Evolutionary conservation across 1,140 invertebrate genomes (phyloP).

Genomic region (Leptinotarsa texana): DNA sequence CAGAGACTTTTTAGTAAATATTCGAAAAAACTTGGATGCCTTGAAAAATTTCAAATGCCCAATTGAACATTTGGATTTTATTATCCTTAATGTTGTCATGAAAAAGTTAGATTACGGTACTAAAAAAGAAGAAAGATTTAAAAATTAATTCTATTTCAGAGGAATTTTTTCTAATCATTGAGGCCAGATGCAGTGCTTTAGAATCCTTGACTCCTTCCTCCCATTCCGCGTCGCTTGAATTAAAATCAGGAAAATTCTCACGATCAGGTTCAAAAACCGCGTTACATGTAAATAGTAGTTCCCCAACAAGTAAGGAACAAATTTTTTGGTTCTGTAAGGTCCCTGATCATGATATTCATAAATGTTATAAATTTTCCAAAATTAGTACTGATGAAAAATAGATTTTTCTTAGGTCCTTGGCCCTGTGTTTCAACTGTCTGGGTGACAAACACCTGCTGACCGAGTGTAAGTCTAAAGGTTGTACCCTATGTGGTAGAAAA

Average conservation of each 20-base stretch:
- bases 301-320: not conserved
- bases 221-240: not conserved
- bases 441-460: not conserved
- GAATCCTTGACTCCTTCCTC: slow-evolving; percentile 7
- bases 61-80: slow-evolving; percentile 22
- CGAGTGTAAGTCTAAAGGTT: not conserved
- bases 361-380: not conserved
- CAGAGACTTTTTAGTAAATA: too few species aligned
- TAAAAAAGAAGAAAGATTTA: not conserved
- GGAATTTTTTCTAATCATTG: slow-evolving; percentile 13
- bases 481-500: not conserved
- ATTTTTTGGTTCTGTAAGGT: not conserved
- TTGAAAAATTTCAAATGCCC: slow-evolving; percentile 18
- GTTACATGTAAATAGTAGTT: not conserved
- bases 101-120: slow-evolving; percentile 26
- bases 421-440: not conserved
- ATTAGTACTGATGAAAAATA: not conserved
- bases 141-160: not conserved
- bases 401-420: not conserved
- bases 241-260: not conserved
- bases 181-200: slow-evolving; percentile 4
- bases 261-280: not conserved
- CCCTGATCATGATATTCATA: not conserved
- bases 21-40: too few species aligned
- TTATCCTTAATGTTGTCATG: slow-evolving; percentile 9